Base-by-base conservation (phyloP, 2,797 vertebrate genomes). In the Zenarchopterus dispar region DNA sequence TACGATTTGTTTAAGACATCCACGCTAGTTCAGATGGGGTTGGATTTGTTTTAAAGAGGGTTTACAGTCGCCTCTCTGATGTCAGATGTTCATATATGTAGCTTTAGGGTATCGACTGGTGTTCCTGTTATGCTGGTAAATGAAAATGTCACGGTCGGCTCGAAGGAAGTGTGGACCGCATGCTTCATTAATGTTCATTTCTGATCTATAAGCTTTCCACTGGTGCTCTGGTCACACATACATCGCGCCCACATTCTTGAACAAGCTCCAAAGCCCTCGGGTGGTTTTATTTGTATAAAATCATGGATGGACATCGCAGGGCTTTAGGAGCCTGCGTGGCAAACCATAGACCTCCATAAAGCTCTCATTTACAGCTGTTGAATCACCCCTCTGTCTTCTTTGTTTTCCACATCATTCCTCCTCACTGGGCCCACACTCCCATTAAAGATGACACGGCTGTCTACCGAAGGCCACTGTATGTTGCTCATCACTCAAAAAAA, bases 341-440 rank as follows among this genome's bases (percentile, higher is more conserved):
- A 24, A 60, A 74, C 78, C 67, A 9, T 15, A 7, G 28, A 65
- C 45, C 58, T 78, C 80, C 80, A 88, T 90, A 89, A 87, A 88
- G 89, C 77, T 75, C 76, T 86, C 80, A 74, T 91, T 91, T 81
- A 84, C 52, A 24, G 63, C 48, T 36, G 62, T 56, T 90, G 84
- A 88, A 90, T 87, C 70, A 60, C 9, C 24, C 68, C 72, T 82
- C 84, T 90, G 86, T 90, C 75, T 66, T 23, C 2, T 62, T 78
- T 63, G 65, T 80, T 74, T 68, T 63, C 64, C 19, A 60, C 55
- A 52, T 66, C 74, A 47, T 67, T 62, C 72, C 46, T 56, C 69
- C 18, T 50, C 56, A 54, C 63, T 50, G 60, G 50, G 62, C 65
- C 70, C 55, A 62, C 75, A 61, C 45, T 26, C 67, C 73, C 65